phyloP scores from a whole-genome alignment of 2,113 vertebrate species.

The Mystacornis crossleyi region DNA sequence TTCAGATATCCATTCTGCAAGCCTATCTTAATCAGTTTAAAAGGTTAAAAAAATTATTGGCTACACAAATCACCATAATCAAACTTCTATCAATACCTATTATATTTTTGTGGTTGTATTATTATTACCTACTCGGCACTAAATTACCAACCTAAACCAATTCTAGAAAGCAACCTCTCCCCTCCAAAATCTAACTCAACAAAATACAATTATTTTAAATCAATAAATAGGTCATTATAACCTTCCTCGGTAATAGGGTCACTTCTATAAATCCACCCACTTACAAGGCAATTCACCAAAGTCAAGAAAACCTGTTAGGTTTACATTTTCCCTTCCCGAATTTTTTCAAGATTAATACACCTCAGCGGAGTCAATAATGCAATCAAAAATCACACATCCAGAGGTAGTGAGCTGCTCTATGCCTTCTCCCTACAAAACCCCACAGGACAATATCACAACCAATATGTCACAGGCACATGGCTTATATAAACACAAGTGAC shows the following conservation, averaged over 20 bases:
- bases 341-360: conserved; percentile 8
- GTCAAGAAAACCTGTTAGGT: conserved; percentile 2
- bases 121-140: conserved; percentile 25
- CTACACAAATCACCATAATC: conserved; percentile 27
- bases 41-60: neutral
- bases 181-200: conserved; percentile 25
- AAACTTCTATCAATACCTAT: neutral
- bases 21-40: neutral
- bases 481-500: conserved; percentile 9
- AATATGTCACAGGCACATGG: neutral
- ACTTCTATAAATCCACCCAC: neutral
- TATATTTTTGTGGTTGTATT: conserved; percentile 1
- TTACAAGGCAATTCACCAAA: conserved; percentile 12
- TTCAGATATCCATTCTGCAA: neutral
- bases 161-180: neutral
- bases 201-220: conserved; percentile 43
- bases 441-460: neutral
- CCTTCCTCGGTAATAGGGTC: conserved; percentile 12
- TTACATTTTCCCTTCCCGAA: neutral
- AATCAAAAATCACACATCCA: neutral
- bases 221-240: conserved; percentile 45
- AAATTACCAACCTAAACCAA: neutral
- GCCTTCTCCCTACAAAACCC: neutral
- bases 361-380: conserved; percentile 16
- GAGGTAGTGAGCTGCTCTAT: neutral